Evolutionary conservation across 2,888 invertebrate genomes (phyloP).

Genomic region (Synergus itoensis): DNA sequence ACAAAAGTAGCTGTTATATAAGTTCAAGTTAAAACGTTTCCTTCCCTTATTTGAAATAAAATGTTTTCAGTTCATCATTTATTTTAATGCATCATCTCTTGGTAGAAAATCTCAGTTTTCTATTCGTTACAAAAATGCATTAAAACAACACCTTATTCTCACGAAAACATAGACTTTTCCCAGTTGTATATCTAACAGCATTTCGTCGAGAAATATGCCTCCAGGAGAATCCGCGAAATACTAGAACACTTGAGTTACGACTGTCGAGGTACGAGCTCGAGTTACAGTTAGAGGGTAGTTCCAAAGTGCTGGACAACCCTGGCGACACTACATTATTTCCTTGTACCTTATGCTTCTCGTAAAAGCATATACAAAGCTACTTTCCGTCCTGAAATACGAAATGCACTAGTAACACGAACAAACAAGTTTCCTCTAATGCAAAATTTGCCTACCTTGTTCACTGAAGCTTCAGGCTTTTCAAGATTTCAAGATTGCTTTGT

Average conservation of each 20-base stretch:
- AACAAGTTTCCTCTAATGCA: background rate
- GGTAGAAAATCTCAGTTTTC: background rate
- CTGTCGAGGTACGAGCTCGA: conserved; percentile 10
- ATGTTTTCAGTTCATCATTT: background rate
- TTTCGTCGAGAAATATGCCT: conserved; percentile 31
- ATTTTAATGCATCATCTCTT: background rate
- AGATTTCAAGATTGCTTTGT: no score
- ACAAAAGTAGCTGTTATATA: background rate
- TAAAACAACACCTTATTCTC: background rate
- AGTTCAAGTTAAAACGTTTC: no score
- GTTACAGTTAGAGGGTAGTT: conserved; percentile 36
- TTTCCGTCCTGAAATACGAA: background rate
- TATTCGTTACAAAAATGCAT: background rate
- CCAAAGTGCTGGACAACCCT: conserved; percentile 25
- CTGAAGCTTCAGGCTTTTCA: no score
- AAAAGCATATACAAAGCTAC: conserved; percentile 16
- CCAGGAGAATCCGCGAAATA: conserved; percentile 23
- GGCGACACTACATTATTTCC: conserved; percentile 13
- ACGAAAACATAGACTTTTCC: background rate
- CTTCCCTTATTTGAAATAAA: background rate
- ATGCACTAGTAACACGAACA: background rate
- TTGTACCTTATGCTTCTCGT: conserved; percentile 22
- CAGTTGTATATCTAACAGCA: background rate
- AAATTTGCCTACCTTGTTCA: background rate
- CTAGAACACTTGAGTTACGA: conserved; percentile 31